These are phyloP conservation scores for Limnothrissa miodon DNA, from an alignment of 2,113 vertebrate species.

Conservation along the genomic window DNA sequence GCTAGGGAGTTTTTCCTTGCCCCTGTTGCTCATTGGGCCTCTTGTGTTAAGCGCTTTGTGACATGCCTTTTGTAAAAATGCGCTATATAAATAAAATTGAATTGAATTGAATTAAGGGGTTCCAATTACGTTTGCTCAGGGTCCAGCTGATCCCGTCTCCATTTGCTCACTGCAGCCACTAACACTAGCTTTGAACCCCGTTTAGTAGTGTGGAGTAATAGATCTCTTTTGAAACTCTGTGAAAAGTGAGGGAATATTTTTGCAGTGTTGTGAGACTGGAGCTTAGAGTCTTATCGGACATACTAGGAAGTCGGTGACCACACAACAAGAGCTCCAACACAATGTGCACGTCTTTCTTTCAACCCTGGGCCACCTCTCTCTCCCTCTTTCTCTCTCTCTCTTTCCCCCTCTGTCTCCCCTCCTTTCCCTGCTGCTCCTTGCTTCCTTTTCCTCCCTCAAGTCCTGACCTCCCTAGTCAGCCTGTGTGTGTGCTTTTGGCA, in stretches of 20 bases:
- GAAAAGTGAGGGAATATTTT: background rate
- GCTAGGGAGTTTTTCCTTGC: no score
- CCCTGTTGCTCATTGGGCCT: no score
- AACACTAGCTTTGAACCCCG: background rate
- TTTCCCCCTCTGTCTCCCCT: slow-evolving; percentile 28
- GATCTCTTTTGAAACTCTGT: background rate
- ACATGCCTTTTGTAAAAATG: no score
- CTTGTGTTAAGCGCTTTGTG: no score
- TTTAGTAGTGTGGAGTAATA: background rate
- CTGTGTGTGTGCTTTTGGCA: slow-evolving; percentile 23
- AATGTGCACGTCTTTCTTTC: slow-evolving; percentile 5
- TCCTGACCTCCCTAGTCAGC: slow-evolving; percentile 32
- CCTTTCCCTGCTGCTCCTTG: background rate
- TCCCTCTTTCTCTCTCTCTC: slow-evolving; percentile 22
- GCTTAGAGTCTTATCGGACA: background rate
- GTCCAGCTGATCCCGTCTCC: background rate
- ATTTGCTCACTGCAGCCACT: background rate
- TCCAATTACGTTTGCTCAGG: background rate
- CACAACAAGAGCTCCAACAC: slow-evolving; percentile 11
- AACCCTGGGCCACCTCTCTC: background rate
- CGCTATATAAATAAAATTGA: no score
- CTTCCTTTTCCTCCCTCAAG: slow-evolving; percentile 20
- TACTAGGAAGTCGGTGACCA: background rate
- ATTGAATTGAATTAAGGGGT: no score
- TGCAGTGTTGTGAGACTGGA: background rate